Conservation (phyloP, 2,888 invertebrate species). For the Troides aeacus region DNA sequence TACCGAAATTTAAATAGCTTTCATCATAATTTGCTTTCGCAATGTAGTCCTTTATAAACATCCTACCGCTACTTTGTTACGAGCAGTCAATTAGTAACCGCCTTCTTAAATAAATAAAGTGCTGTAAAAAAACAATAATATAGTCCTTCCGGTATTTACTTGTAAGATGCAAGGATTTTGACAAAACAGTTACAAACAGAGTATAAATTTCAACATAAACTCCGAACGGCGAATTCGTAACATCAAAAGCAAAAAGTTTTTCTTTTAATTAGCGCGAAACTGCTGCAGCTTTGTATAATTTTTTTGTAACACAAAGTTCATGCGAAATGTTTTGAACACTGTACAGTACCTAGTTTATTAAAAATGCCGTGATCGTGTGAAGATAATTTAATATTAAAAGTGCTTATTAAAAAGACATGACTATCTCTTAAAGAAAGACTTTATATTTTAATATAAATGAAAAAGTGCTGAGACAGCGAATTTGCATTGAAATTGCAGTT, state of each 20-base stretch:
- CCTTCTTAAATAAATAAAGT: too few relatives aligned
- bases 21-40: too few relatives aligned
- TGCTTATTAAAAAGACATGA: background rate
- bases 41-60: too few relatives aligned
- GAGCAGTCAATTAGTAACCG: too few relatives aligned
- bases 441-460: background rate
- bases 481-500: conserved; percentile 2
- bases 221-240: conserved; percentile 13
- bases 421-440: background rate
- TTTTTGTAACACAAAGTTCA: conserved; percentile 6
- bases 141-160: background rate
- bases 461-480: background rate
- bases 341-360: background rate
- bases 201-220: conserved; percentile 8
- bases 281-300: conserved; percentile 11
- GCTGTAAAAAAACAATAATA: too few relatives aligned
- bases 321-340: conserved; percentile 9
- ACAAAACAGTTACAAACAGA: background rate
- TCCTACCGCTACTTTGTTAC: too few relatives aligned
- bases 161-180: background rate
- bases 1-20: too few relatives aligned
- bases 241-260: conserved; percentile 16
- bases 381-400: background rate
- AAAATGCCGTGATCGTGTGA: background rate
- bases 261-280: conserved; percentile 15